Conservation (phyloP, 2,113 vertebrate genomes). For the Ptilorrhoa leucosticta region DNA sequence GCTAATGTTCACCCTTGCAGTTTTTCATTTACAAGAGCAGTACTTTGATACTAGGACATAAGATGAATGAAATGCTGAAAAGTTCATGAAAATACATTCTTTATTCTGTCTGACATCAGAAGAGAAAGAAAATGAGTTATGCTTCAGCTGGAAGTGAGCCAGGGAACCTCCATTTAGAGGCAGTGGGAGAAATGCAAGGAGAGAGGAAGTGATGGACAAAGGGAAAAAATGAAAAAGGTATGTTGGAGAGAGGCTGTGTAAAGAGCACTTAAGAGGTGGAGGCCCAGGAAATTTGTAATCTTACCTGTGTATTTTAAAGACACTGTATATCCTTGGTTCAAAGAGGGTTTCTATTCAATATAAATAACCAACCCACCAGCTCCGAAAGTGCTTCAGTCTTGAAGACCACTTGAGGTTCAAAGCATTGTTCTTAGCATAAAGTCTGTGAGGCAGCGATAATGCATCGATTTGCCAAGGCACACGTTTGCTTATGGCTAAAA, state of each 20-base stretch:
- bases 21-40: neutral
- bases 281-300: neutral
- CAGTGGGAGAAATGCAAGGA: neutral
- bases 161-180: neutral
- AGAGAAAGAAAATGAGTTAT: neutral
- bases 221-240: neutral
- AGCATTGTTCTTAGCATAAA: neutral
- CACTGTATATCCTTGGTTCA: neutral
- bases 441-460: neutral
- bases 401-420: constrained; percentile 51
- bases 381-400: neutral
- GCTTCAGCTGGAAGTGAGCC: neutral
- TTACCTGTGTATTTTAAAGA: neutral
- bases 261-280: neutral
- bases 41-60: constrained; percentile 17
- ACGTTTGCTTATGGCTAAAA: neutral
- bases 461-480: neutral
- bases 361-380: neutral
- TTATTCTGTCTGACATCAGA: neutral
- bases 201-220: neutral
- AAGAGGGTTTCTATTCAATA: neutral
- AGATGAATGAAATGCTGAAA: neutral
- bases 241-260: neutral
- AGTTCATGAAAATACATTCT: neutral
- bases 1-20: neutral